Conservation (phyloP, 2,113 vertebrate species). For the Microcebus ravelobensis region DNA sequence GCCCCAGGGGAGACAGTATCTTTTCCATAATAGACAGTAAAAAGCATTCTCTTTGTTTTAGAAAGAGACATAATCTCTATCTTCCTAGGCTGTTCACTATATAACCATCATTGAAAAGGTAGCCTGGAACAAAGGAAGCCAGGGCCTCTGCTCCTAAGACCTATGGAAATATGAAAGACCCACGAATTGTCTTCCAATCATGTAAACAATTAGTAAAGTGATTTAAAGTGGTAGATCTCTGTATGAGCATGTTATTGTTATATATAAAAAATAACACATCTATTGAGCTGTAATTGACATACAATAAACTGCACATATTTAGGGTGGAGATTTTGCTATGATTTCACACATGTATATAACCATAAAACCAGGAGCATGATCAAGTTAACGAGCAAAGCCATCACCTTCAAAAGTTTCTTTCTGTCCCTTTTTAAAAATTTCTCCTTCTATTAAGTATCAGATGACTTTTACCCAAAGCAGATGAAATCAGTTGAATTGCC, state of each 20-base stretch:
- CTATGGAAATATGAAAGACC: not conserved
- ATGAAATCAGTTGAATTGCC: conserved; percentile 5
- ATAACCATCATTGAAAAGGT: not conserved
- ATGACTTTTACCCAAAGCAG: not conserved
- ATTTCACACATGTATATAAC: not conserved
- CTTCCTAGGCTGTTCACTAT: not conserved
- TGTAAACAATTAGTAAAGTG: not conserved
- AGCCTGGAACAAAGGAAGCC: not conserved
- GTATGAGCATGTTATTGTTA: not conserved
- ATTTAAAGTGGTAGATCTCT: conserved; percentile 4
- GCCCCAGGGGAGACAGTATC: not conserved
- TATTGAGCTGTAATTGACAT: not conserved
- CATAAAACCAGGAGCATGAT: not conserved
- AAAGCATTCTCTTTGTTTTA: not conserved
- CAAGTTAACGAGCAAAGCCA: not conserved
- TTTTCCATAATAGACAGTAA: not conserved
- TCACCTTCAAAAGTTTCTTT: not conserved
- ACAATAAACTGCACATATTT: not conserved
- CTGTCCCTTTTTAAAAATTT: not conserved
- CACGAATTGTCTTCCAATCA: not conserved
- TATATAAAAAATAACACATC: not conserved
- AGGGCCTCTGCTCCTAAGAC: not conserved
- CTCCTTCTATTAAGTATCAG: conserved; percentile 12
- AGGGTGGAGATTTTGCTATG: not conserved
- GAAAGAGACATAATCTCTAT: not conserved